Evolutionary conservation across 2,888 invertebrate genomes (phyloP), one percentile per base, ranked within the genome.

Genomic region (Drosophila falleni): DNA sequence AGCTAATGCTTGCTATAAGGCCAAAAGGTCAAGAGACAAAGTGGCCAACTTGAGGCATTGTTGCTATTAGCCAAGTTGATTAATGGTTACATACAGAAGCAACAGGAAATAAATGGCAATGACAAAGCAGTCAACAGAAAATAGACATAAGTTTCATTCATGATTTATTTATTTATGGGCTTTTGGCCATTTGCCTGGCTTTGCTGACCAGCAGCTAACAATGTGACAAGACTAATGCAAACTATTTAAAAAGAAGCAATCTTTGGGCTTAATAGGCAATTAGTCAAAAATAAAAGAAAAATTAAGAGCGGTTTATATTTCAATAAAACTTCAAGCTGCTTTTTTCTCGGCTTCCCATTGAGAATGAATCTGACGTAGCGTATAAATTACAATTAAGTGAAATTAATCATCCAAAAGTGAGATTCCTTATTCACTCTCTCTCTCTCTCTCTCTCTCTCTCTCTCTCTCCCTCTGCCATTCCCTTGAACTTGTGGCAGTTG

Each of bases 341-440:
- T n/a, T 31, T 33, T 60, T 23, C 50, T 23, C 19, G 56, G 39
- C 39, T 47, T 50, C 51, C 46, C 39, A 64, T 53, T 65, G 64
- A 65, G 58, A 49, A 54, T 41, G 53, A 49, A 49, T 60, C 55
- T 55, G 78, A 47, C 61, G 23, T 66, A 46, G 69, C 78, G 70
- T 72, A 80, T 83, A 87, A 87, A 87, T 87, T 84, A 81, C 84
- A 87, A 87, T 87, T 87, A 87, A 81, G 74, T 74, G 86, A 84
- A 87, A 87, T 87, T 87, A 87, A 87, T 87, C 87, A 87, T 87
- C 61, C 64, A 33, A 35, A 10, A 31, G 55, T 19, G 10, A 46
- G 33, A 6, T 15, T 33, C 16, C 8, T 26, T 11, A 1, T 5
- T 16, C 41, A 10, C 26, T 16, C 16, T 49, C 49, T 49, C 15